A percentile compares a stretch with the other conserved stretches of the same genome.
These are phyloP conservation scores for Callocephalon fimbriatum DNA, from an alignment of 2,113 vertebrate genomes.

Conservation along the genomic window DNA sequence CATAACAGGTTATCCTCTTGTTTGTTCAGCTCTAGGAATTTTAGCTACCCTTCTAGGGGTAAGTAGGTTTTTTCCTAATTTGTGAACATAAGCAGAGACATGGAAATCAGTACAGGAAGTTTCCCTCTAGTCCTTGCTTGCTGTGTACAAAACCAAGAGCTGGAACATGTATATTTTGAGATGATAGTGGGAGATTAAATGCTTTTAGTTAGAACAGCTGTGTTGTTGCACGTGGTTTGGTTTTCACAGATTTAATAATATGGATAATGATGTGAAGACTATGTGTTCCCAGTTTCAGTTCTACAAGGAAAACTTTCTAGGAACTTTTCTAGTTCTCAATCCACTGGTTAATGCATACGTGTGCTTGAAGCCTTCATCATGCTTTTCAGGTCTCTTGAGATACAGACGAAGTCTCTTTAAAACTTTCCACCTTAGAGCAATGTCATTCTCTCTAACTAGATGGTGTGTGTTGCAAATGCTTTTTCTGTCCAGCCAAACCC, in stretches of 20 bases:
- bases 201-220: neutral
- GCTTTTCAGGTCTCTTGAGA: neutral
- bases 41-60: neutral
- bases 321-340: neutral
- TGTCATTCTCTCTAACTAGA: neutral
- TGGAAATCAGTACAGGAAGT: neutral
- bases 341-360: fast-evolving
- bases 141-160: neutral
- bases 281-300: neutral
- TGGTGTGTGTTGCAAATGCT: neutral
- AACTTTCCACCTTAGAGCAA: neutral
- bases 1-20: neutral
- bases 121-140: neutral
- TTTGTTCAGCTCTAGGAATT: neutral
- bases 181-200: neutral
- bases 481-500: neutral
- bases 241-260: constrained; percentile 4
- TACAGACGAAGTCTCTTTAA: neutral
- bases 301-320: constrained; percentile 5
- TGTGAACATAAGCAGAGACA: neutral
- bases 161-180: neutral
- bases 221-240: neutral
- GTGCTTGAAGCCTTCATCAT: neutral
- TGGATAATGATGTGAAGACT: neutral
- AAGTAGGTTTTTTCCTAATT: neutral